A percentile compares a stretch with the other conserved stretches of the same genome.
phyloP scores from a whole-genome alignment of 2,113 vertebrate species.

The Erythrocercus mccallii region DNA sequence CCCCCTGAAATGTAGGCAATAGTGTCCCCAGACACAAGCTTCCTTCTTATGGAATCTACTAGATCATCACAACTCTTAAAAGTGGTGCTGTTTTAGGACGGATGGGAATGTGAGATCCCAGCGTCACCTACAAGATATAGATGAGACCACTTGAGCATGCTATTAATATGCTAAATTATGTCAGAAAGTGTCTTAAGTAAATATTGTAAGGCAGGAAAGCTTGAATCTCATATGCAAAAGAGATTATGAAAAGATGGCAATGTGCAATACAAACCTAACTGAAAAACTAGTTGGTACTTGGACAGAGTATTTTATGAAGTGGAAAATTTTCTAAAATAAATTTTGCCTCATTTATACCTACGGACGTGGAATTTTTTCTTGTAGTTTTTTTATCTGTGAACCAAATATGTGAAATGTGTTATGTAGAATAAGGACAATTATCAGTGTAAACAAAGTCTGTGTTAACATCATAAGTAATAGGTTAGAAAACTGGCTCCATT shows the following conservation, averaged over 20 bases:
- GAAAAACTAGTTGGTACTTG: not conserved
- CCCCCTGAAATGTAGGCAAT: not conserved
- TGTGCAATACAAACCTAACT: not conserved
- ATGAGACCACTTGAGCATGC: not conserved
- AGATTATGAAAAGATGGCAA: not conserved
- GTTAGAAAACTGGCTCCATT: conserved; percentile 46
- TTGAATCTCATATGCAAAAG: not conserved
- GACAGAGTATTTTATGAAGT: not conserved
- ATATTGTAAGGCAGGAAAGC: not conserved
- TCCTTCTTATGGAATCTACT: not conserved
- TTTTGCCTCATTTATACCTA: not conserved
- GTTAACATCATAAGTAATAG: conserved; percentile 5
- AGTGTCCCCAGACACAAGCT: not conserved
- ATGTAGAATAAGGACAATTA: conserved; percentile 55
- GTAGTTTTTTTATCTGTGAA: conserved; percentile 41
- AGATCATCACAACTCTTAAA: not conserved
- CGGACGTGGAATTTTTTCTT: not conserved
- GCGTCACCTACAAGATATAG: not conserved
- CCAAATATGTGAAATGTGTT: conserved; percentile 25
- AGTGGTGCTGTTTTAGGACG: not conserved
- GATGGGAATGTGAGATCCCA: not conserved
- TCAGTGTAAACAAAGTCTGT: conserved; percentile 31
- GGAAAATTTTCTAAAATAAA: not conserved
- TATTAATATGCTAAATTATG: not conserved
- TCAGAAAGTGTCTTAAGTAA: not conserved